phyloP scores from a whole-genome alignment of 2,113 vertebrate species.

The Pomatostomus ruficeps region DNA sequence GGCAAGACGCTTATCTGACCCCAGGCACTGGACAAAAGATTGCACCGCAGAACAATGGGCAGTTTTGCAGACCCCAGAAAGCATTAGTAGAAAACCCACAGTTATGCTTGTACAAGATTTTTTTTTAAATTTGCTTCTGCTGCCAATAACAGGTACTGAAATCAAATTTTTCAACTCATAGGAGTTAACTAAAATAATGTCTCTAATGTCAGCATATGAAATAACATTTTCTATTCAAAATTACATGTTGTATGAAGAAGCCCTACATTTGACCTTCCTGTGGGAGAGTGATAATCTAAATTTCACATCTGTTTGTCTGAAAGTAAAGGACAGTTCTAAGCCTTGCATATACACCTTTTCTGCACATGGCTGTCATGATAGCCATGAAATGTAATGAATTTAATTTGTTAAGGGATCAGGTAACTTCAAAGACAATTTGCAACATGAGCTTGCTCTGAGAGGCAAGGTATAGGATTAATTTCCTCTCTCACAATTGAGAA shows the following conservation, averaged over 20 bases:
- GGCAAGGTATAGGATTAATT: slow-evolving; percentile 5
- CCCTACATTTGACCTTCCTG: slow-evolving; percentile 31
- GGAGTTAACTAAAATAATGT: slow-evolving; percentile 32
- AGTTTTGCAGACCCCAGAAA: no score
- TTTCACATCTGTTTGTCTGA: slow-evolving; percentile 36
- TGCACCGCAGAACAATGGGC: no score
- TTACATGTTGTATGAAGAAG: neutral
- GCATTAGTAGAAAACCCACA: neutral
- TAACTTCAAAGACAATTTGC: slow-evolving; percentile 62
- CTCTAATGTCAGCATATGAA: slow-evolving; percentile 17
- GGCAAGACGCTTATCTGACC: no score
- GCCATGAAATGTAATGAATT: slow-evolving; percentile 46
- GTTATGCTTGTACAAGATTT: neutral
- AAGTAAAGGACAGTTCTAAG: slow-evolving; percentile 25
- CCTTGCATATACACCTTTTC: slow-evolving; percentile 21
- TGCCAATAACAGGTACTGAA: neutral
- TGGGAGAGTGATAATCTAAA: slow-evolving; percentile 41
- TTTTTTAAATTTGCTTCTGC: neutral
- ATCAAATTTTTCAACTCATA: neutral
- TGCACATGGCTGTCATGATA: neutral
- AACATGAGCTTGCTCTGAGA: neutral
- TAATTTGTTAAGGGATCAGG: slow-evolving; percentile 57
- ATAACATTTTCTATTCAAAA: slow-evolving; percentile 31
- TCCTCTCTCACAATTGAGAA: neutral
- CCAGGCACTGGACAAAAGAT: no score